These are phyloP conservation scores for Mesoligia furuncula DNA, from an alignment of 2,888 invertebrate genomes.

Conservation along the genomic window DNA sequence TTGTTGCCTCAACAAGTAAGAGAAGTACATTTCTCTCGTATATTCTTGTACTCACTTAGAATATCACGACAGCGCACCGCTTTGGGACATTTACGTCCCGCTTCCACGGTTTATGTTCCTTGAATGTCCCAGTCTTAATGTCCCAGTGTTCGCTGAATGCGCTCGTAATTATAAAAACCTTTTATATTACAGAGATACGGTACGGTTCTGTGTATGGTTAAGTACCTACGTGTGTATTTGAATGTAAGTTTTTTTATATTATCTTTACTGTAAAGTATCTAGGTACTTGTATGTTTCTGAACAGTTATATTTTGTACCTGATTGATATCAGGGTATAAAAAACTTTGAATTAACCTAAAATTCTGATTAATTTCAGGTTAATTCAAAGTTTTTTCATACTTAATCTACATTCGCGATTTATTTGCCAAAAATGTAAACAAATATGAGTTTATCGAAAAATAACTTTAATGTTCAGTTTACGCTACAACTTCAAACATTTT, in stretches of 20 bases:
- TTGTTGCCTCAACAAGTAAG: background rate
- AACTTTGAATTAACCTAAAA: too few relatives aligned
- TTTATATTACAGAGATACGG: slow-evolving; percentile 41
- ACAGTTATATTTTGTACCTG: too few relatives aligned
- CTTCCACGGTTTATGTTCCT: slow-evolving; percentile 42
- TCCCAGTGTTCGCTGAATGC: slow-evolving; percentile 44
- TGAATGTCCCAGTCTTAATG: slow-evolving; percentile 35
- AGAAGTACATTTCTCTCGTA: slow-evolving; percentile 28
- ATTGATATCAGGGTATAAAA: too few relatives aligned
- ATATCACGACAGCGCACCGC: slow-evolving; percentile 39
- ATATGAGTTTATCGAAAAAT: too few relatives aligned
- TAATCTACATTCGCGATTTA: background rate
- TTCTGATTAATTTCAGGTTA: too few relatives aligned
- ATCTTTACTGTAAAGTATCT: background rate
- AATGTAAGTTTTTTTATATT: background rate
- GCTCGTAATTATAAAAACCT: slow-evolving; percentile 57
- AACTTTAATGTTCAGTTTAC: too few relatives aligned
- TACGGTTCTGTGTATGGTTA: background rate
- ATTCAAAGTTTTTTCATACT: background rate
- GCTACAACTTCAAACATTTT: too few relatives aligned
- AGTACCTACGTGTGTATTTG: background rate
- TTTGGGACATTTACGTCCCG: slow-evolving; percentile 40
- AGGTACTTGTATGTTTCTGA: background rate
- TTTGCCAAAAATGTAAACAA: too few relatives aligned
- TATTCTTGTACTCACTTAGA: slow-evolving; percentile 33